Evolutionary conservation across 2,113 vertebrate species (phyloP), one percentile per base, ranked within the genome.

Genomic region (Coreoperca whiteheadi): DNA sequence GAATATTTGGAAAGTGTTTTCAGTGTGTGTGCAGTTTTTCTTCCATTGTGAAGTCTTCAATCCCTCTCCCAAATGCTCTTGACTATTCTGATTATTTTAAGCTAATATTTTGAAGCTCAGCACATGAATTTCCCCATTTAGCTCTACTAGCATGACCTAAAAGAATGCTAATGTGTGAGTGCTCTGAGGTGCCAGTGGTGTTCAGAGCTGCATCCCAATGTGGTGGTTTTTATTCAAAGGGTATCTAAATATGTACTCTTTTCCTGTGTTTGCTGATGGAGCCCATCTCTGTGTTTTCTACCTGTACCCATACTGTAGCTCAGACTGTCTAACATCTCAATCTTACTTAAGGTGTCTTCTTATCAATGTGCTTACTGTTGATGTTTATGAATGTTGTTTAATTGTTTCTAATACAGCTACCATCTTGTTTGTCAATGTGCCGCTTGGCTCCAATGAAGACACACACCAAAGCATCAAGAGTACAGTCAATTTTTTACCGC

Each of bases 381-480:
- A 92, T 94, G 93, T 95, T 93, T 89, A 86, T 91, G 71, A 91
- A 90, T 94, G 91, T 93, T 87, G 88, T 93, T 79, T 84, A 65
- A 93, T 46, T 93, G 92, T 94, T 87, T 88, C 81, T 93, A 85
- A 94, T 89, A 89, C 81, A 90, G 88, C 74, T 79, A 51, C 84
- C 95, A 96, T 95, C 94, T 86, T 92, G 95, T 96, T 91, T 94
- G 94, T 95, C 94, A 87, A 81, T 92, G 95, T 96, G 91, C 87
- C 65, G 85, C 93, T 93, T 93, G 94, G 89, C 89, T 92, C 72
- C 84, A 75, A 73, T 51, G 87, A 94, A 93, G 93, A 94, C 95
- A 91, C 91, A 95, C 91, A 92, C 51, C 94, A 94, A 94, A 82
- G 53, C 64, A 11, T 34, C 28, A 6, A 46, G 15, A 25, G 32